Base-by-base conservation (phyloP, 2,113 vertebrate genomes). In the Spermophilus dauricus region DNA sequence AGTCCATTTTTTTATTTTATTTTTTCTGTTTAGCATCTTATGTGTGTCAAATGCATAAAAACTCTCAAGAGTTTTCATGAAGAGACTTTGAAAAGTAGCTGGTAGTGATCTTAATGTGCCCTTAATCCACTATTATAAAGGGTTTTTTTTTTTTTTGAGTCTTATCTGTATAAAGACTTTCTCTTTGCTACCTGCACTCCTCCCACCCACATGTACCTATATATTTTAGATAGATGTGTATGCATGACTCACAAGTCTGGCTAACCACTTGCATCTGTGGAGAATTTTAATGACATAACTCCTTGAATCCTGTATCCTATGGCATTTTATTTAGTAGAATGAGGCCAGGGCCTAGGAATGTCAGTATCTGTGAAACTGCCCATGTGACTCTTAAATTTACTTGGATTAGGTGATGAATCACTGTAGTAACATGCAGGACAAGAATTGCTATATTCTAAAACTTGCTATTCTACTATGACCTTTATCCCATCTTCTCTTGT, bases 141-240 rank as follows among this genome's bases (percentile, higher is more conserved):
- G 8, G 24, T 0, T 72, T 58, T 2, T 65, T 34, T 70, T 2
- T 65, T 34, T 70, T 26, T 17, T 3, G 3, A 65, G 5, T 61
- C 20, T 24, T 61, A 8, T 26, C 58, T 61, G 20, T 26, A 24
- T 61, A 61, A 26, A 72, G 26, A 42, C 1, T 30, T 65, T 58
- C 17, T 30, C 8, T 56, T 73, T n/a, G 0, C 30, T 75, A 12
- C 42, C 7, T 2, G 20, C 1, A 18, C 61, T 24, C 24, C 42
- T 70, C 8, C 8, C 0, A 67, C 5, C 2, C 32, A 53, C 8
- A 28, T 26, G 37, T 39, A n/a, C 0, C 24, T n/a, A 4, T 16
- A 9, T 39, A 95, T n/a, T 70, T 73, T 73, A 73, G 67, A 3
- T 51, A 63, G 42, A 18, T 85, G 1, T 32, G 0, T 11, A 16